Evolutionary conservation across 2,888 invertebrate genomes (phyloP), one percentile per base, ranked within the genome.

Genomic region (Alsophila aescularia): DNA sequence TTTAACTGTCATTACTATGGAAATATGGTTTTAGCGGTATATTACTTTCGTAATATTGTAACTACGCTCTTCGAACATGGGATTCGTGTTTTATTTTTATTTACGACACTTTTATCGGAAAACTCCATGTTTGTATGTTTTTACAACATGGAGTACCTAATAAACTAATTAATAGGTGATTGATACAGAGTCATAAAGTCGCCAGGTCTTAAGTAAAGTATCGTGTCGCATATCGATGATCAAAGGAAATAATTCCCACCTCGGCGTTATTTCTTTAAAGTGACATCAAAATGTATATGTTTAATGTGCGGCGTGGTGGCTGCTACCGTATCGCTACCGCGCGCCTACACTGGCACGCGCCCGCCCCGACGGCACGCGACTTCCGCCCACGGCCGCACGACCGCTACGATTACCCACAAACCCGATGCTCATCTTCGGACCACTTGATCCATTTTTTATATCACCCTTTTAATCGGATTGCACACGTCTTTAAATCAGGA

Each of bases 1-100:
- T 83, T 81, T 77, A 79, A 77, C 69, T 79, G 80, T 77, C 77
- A 77, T 79, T 75, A 74, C 71, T 72, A 75, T 73, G 69, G 75
- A 84, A 79, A 77, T 80, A 83, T 83, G 73, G 75, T 79, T 79
- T 72, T 72, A 69, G 59, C 50, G 50, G 45, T 41, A 41, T 36
- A 18, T 50, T 50, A 34, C 40, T 50, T 45, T 50, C 40, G 36
- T 39, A 52, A 57, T 63, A 61, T 52, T 50, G 37, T 61, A 59
- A 50, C 47, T 55, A 64, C 63, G 60, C 55, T 56, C 62, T 29
- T 14, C 9, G 31, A 35, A 29, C 48, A 49, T 34, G 44, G 35
- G 27, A 48, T 56, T 49, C 44, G 51, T 58, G 56, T 41, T 51
- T 50, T 21, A 14, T 45, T 29, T 40, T 50, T 44, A 47, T 50